Evolutionary conservation across 2,888 invertebrate genomes (phyloP).

Genomic region (Hololepta plana): DNA sequence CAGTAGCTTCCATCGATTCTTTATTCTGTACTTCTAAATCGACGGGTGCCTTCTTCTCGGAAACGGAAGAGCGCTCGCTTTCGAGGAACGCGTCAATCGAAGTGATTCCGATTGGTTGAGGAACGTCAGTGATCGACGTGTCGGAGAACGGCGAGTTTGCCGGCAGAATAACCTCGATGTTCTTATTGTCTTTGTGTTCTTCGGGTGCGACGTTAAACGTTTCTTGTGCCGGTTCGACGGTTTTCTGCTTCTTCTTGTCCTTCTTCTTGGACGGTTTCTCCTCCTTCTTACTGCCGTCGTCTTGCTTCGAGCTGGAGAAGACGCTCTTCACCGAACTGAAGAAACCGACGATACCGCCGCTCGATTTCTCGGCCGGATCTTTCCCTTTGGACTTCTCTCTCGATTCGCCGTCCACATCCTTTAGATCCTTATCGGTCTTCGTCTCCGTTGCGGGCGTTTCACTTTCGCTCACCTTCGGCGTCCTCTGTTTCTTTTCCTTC

Average conservation of each 20-base stretch:
- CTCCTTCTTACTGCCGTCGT: constrained; percentile 4
- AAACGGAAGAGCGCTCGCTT: constrained; percentile 6
- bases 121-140: no score
- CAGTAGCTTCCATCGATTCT: no score
- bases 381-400: constrained; percentile 11
- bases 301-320: constrained; percentile 13
- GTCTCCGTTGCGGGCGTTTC: constrained; percentile 4
- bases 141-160: no score
- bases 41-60: constrained; percentile 3
- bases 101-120: no score
- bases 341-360: constrained; percentile 15
- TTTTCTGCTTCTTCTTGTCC: constrained; percentile 9
- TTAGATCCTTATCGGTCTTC: constrained; percentile 7
- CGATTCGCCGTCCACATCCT: constrained; percentile 7
- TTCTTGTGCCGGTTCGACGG: constrained; percentile 1
- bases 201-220: no score
- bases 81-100: constrained; percentile 6
- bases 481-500: neutral
- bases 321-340: constrained; percentile 17
- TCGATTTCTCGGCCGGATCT: constrained; percentile 11
- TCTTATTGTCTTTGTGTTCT: constrained; percentile 5
- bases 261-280: constrained; percentile 8
- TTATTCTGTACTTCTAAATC: no score
- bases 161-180: constrained; percentile 3
- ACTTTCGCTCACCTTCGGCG: neutral